phyloP scores from a whole-genome alignment of 2,888 invertebrate species.

The Drosophila yooni region DNA sequence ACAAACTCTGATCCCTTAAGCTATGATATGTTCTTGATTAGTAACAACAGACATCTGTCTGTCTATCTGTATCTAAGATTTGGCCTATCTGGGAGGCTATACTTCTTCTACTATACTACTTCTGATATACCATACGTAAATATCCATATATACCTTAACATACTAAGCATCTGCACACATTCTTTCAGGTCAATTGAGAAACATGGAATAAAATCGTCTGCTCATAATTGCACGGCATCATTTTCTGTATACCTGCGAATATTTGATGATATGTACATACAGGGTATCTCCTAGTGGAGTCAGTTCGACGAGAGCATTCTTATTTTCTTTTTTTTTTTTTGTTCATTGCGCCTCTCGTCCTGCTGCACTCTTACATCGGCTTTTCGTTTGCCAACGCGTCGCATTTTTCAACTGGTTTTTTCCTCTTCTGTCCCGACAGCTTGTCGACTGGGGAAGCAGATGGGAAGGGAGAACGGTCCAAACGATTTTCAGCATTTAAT shows the following conservation, averaged over 20 bases:
- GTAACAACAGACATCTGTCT: not conserved
- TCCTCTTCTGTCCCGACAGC: conserved; percentile 26
- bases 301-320: not conserved
- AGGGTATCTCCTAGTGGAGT: not conserved
- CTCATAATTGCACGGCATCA: not conserved
- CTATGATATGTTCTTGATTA: not conserved
- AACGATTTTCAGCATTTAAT: conserved; percentile 81
- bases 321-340: conserved; percentile 22
- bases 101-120: not conserved
- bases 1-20: not conserved
- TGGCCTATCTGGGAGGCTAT: no score
- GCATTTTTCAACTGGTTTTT: conserved; percentile 66
- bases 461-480: conserved; percentile 38
- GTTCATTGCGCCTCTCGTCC: conserved; percentile 46
- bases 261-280: not conserved
- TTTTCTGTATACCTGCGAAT: not conserved
- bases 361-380: conserved; percentile 50
- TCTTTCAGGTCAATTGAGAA: not conserved
- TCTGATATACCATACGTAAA: not conserved
- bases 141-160: not conserved
- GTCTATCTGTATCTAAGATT: not conserved
- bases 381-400: conserved; percentile 36
- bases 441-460: conserved; percentile 13
- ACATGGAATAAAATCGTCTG: not conserved
- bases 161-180: not conserved